Percentiles rank a stretch among this genome's conserved stretches.
Evolutionary conservation across 2,113 vertebrate species (phyloP).

Genomic region (Hyaena hyaena): DNA sequence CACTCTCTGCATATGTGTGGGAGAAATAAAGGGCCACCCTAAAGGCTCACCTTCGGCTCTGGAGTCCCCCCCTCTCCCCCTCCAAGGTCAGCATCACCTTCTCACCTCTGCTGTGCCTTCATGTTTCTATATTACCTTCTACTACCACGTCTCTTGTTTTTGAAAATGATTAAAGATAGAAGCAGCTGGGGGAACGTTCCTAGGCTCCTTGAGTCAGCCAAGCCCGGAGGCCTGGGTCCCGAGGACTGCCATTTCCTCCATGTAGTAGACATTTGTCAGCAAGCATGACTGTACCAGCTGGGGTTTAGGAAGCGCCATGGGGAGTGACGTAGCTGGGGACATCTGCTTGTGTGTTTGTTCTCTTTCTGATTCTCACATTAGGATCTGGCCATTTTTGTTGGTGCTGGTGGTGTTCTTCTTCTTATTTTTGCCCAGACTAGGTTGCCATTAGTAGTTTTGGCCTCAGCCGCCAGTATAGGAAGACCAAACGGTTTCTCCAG

Average conservation of each 20-base stretch:
- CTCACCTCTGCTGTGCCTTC: background rate
- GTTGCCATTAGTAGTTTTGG: background rate
- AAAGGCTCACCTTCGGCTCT: rapidly evolving
- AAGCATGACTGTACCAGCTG: constrained; percentile 12
- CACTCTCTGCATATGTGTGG: background rate
- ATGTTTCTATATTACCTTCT: background rate
- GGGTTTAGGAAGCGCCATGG: background rate
- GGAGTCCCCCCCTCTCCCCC: rapidly evolving
- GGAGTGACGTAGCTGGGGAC: rapidly evolving
- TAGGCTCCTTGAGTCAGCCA: background rate
- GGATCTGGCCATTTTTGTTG: background rate
- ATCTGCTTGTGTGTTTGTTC: background rate
- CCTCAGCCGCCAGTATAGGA: background rate
- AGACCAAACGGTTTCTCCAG: background rate
- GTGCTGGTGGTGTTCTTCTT: background rate
- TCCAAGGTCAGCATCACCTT: rapidly evolving
- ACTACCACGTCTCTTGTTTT: background rate
- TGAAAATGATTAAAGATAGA: background rate
- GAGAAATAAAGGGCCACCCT: too few species aligned
- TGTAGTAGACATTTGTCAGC: background rate
- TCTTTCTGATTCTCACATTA: constrained; percentile 27
- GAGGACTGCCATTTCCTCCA: background rate
- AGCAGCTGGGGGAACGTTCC: background rate
- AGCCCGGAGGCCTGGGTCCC: background rate
- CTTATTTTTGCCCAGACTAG: background rate